Evolutionary conservation across 2,113 vertebrate species (phyloP), one percentile per base, ranked within the genome.

Genomic region (Hystrix cristata): DNA sequence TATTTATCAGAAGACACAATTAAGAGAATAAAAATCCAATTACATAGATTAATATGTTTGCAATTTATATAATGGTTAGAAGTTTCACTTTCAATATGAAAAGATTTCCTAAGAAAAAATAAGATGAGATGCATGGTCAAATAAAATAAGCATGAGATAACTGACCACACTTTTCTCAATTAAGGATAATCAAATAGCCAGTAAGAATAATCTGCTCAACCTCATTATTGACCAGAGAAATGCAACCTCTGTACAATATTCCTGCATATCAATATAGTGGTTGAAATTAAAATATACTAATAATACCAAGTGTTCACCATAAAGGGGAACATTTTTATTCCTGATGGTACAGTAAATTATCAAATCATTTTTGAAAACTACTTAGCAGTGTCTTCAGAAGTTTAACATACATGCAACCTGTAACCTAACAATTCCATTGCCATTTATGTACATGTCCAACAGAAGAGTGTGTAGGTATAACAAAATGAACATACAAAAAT

Each of bases 11-110:
- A 84, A 80, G 25, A 59, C 0, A 86, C 23, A 55, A 55, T 23
- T 82, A 79, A 94, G 48, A 69, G 38, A 88, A 4, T 16, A 14
- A 94, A 85, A 97, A 64, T 2, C 67, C n/a, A 94, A 83, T 48
- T 87, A 55, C 71, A 15, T n/a, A 90, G 19, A 43, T 76, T 4
- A 64, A 19, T 79, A 53, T 80, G n/a, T 90, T 87, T 95, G 9
- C 2, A 69, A 15, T 65, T n/a, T 81, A 86, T 71, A 12, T 57
- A 82, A 25, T 25, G 23, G 31, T 53, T 34, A 82, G n/a, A 93
- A 48, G 8, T 38, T 76, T 95, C n/a, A 53, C n/a, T 5, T 82
- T 74, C 15, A 69, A 7, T 85, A 10, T 84, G n/a, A 53, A 53
- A 74, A 43, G 13, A 76, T 74, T 14, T 79, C 19, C 31, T 23